Percentiles rank a stretch among this genome's conserved stretches.
These are phyloP conservation scores for Oreotragus oreotragus DNA, from an alignment of 2,113 vertebrate species.

Conservation along the genomic window DNA sequence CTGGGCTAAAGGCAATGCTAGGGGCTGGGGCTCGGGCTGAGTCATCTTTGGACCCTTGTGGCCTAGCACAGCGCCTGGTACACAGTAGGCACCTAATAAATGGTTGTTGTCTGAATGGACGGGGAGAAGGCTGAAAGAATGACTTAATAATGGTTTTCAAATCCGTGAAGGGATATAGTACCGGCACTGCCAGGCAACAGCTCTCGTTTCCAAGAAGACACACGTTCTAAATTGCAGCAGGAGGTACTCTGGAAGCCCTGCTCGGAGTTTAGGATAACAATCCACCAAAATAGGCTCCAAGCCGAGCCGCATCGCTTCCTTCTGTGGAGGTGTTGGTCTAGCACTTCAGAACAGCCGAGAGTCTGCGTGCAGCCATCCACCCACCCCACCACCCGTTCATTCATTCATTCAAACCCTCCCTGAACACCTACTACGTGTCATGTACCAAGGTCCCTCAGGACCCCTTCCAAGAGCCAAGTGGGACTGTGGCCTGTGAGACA, in stretches of 20 bases:
- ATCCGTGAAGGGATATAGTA: conserved; percentile 30
- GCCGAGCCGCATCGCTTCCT: conserved; percentile 18
- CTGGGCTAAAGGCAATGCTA: background rate
- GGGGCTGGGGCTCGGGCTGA: background rate
- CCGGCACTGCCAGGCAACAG: conserved; percentile 51
- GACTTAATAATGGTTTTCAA: conserved; percentile 21
- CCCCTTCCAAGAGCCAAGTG: background rate
- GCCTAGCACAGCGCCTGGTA: background rate
- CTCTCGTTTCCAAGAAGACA: conserved; percentile 58
- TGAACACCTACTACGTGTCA: conserved; percentile 42
- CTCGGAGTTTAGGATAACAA: conserved; percentile 58
- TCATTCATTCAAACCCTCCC: background rate
- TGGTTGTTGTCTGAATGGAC: background rate
- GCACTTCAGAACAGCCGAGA: conserved; percentile 46
- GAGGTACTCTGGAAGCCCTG: conserved; percentile 59
- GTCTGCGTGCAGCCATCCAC: conserved; percentile 22
- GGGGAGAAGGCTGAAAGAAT: background rate
- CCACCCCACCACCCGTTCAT: conserved; percentile 44
- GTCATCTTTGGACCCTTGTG: background rate
- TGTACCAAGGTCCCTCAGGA: background rate
- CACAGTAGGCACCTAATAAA: background rate
- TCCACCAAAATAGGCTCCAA: conserved; percentile 65
- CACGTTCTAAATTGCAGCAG: conserved; percentile 49
- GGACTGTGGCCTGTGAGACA: background rate
- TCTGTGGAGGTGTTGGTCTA: conserved; percentile 72